Conservation (phyloP, 2,888 invertebrate genomes). For the Amphipoea oculea region DNA sequence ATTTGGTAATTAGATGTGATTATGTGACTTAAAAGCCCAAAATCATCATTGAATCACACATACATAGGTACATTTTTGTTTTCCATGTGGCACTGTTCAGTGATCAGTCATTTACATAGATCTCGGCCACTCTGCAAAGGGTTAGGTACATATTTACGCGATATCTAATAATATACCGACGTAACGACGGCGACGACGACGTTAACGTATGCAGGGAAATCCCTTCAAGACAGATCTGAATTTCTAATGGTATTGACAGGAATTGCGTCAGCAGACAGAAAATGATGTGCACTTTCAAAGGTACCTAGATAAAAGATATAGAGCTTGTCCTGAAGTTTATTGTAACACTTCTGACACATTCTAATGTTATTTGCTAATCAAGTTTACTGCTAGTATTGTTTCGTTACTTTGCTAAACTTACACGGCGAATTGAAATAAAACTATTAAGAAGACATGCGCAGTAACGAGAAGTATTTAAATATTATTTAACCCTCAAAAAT, state of each 20-base stretch:
- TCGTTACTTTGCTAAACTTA: neutral
- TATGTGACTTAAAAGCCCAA: neutral
- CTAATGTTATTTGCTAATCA: neutral
- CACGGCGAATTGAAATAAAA: neutral
- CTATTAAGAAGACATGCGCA: neutral
- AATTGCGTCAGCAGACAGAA: constrained; percentile 11
- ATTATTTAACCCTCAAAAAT: neutral
- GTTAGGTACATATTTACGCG: neutral
- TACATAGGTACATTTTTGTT: neutral
- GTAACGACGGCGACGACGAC: too few relatives aligned
- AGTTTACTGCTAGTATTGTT: constrained; percentile 1
- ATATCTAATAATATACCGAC: constrained; percentile 1
- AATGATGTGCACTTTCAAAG: neutral
- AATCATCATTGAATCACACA: neutral
- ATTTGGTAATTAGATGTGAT: neutral
- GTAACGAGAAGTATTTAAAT: neutral
- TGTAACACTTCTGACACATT: neutral
- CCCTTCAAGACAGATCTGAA: neutral
- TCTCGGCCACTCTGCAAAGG: neutral
- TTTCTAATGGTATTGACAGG: neutral
- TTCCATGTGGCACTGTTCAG: neutral
- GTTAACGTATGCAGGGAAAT: neutral
- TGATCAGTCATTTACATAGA: neutral
- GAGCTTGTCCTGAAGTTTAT: neutral
- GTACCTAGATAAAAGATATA: neutral